Evolutionary conservation across 1,140 invertebrate species (phyloP).

Genomic region (Brachionus rubens): DNA sequence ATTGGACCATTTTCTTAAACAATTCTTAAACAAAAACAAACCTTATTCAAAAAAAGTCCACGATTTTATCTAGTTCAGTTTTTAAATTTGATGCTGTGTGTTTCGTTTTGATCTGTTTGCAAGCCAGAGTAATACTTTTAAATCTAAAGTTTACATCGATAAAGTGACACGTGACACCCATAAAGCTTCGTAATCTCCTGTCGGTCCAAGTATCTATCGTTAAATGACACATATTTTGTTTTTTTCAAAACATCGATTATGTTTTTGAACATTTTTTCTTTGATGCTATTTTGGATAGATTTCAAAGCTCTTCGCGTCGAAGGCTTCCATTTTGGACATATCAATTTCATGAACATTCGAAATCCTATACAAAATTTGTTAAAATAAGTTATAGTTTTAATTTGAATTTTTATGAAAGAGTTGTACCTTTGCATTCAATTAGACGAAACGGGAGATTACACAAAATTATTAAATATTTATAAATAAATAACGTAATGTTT

Average conservation of each 20-base stretch:
- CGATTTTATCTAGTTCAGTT: neutral
- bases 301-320: neutral
- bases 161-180: neutral
- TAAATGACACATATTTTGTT: neutral
- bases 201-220: neutral
- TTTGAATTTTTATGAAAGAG: too few relatives aligned
- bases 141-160: neutral
- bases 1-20: neutral
- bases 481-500: slow-evolving; percentile 5
- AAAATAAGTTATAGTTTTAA: too few relatives aligned
- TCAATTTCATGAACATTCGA: too few relatives aligned
- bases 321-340: slow-evolving; percentile 6
- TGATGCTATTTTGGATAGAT: slow-evolving; percentile 1
- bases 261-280: neutral
- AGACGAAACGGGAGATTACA: too few relatives aligned
- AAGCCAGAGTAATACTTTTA: neutral
- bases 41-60: too few relatives aligned
- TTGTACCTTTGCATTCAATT: too few relatives aligned
- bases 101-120: neutral
- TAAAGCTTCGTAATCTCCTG: neutral
- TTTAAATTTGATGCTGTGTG: neutral
- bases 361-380: too few relatives aligned
- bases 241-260: neutral
- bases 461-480: slow-evolving; percentile 3
- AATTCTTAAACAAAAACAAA: too few relatives aligned